Percentiles rank a stretch among this genome's conserved stretches.
These are phyloP conservation scores for Bubo blakistoni DNA, from an alignment of 2,113 vertebrate species.

Conservation along the genomic window DNA sequence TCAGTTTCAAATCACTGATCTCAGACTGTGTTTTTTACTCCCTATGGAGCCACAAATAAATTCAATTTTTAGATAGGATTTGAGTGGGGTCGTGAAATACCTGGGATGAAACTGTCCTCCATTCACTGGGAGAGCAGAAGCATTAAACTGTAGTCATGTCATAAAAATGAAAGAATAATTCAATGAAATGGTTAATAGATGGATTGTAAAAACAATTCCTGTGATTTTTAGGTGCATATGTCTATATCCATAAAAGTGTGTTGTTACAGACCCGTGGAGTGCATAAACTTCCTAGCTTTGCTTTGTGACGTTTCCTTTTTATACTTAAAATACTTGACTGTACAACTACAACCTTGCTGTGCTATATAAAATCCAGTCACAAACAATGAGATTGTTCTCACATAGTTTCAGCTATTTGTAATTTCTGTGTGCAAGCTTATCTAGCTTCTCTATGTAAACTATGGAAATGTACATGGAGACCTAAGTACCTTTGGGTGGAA, in stretches of 20 bases:
- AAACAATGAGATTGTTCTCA: background rate
- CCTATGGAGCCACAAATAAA: background rate
- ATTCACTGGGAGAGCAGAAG: background rate
- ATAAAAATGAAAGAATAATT: background rate
- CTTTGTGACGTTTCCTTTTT: background rate
- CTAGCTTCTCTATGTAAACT: background rate
- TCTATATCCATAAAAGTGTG: background rate
- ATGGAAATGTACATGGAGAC: background rate
- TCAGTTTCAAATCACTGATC: background rate
- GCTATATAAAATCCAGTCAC: background rate
- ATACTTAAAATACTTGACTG: background rate
- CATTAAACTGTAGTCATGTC: background rate
- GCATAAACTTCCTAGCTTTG: background rate
- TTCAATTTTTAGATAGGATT: background rate
- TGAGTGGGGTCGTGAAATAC: background rate
- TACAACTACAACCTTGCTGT: background rate
- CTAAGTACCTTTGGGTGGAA: background rate
- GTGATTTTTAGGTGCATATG: background rate
- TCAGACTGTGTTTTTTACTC: background rate
- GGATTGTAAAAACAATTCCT: background rate
- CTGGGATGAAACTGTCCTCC: background rate
- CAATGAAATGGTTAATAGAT: background rate
- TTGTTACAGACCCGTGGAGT: background rate
- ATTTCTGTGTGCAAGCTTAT: background rate
- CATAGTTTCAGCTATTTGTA: background rate